Base-by-base conservation (phyloP, 2,888 invertebrate genomes). In the Polymixis lichenea region DNA sequence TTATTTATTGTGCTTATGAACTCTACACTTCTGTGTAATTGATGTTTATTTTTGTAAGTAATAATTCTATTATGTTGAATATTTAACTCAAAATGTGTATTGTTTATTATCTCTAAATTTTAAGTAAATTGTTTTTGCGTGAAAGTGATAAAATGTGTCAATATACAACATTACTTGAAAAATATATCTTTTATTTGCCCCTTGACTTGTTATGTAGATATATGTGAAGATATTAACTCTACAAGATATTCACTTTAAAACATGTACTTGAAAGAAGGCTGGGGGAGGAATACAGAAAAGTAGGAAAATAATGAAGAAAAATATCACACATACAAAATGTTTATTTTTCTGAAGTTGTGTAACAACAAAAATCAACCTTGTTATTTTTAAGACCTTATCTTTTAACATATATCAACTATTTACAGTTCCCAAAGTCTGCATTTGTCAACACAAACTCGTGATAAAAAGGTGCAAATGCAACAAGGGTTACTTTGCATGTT, bases 301-400 rank as follows among this genome's bases (percentile, higher is more conserved):
- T 53, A 83, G 85, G 85, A 90, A 92, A 95, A 94, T 91, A 94
- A 95, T 91, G 87, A 94, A 94, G 91, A 93, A 92, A 91, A 90
- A 89, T 90, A 91, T 95, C 96, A 96, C 96, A 96, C 96, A 95
- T 96, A 96, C 96, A 96, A 96, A 96, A 96, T 96, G 96, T 96
- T 96, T 96, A 96, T 96, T 96, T 95, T 96, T 95, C 94, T 95
- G 95, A 95, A 95, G 95, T 96, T 95, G 96, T 95, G 96, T 96
- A 96, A 96, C 96, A 96, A 96, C 96, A 96, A 96, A 95, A 96
- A 96, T 96, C 96, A 96, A 96, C 96, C 96, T 96, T 95, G 95
- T 95, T 95, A 91, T 94, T 93, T 85, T 94, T 93, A 95, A 94
- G 94, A 95, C 95, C 96, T 96, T 96, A 95, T 93, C 92, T 94